These are phyloP conservation scores for Alloscopus bannaensis DNA, from an alignment of 2,888 invertebrate species.

Conservation along the genomic window DNA sequence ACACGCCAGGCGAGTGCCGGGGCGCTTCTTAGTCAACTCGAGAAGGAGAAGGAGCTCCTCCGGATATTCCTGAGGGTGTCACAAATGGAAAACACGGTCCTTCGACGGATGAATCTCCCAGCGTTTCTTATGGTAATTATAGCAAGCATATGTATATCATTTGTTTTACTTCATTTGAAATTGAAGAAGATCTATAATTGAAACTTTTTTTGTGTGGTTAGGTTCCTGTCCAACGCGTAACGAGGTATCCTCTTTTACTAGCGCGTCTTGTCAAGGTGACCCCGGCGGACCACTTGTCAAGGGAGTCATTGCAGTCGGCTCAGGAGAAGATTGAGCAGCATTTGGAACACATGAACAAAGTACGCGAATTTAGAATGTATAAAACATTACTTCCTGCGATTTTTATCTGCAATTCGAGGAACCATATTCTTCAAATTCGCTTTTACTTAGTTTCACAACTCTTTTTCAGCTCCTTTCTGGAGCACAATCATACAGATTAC, in stretches of 20 bases:
- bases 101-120: constrained; percentile 95
- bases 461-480: too few species aligned
- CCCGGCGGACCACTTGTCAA: constrained; percentile 84
- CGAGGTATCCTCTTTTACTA: constrained; percentile 95
- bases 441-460: too few species aligned
- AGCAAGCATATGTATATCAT: too few species aligned
- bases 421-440: background rate
- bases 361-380: constrained; percentile 72
- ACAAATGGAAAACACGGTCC: constrained; percentile 95
- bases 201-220: constrained; percentile 74
- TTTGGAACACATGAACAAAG: constrained; percentile 94
- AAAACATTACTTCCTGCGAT: too few species aligned
- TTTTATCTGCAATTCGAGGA: background rate
- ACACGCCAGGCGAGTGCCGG: constrained; percentile 93
- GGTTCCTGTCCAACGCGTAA: constrained; percentile 97
- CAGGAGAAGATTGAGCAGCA: constrained; percentile 95
- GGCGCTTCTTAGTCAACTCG: constrained; percentile 89
- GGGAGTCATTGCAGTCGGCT: constrained; percentile 89
- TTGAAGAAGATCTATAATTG: too few species aligned
- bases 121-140: constrained; percentile 96
- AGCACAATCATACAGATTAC: too few species aligned
- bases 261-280: constrained; percentile 94
- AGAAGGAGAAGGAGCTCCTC: constrained; percentile 95
- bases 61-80: constrained; percentile 96
- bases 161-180: too few species aligned